Evolutionary conservation across 2,113 vertebrate species (phyloP).

Genomic region (Oxyruncus cristatus): DNA sequence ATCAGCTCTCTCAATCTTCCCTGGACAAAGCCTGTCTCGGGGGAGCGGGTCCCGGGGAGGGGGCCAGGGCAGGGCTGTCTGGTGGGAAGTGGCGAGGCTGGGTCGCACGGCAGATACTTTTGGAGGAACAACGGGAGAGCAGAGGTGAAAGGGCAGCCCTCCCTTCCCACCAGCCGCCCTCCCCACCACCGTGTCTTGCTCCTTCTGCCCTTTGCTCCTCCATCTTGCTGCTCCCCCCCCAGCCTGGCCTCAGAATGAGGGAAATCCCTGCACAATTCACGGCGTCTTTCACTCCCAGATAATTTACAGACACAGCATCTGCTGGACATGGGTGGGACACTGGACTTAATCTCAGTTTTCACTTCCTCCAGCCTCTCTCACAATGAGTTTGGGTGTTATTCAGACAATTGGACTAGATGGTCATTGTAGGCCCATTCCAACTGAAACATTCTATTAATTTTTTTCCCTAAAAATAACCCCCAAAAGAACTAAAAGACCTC

Average conservation of each 20-base stretch:
- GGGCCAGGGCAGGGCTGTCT: not conserved
- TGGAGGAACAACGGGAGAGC: not conserved
- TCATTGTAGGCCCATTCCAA: not conserved
- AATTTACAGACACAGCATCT: not conserved
- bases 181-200: not conserved
- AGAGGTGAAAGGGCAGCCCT: slow-evolving; percentile 20
- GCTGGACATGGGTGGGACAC: not conserved
- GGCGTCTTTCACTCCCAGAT: not conserved
- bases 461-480: not conserved
- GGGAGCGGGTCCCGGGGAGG: not conserved
- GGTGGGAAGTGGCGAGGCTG: not conserved
- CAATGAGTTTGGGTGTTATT: not conserved
- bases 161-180: not conserved
- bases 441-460: not conserved
- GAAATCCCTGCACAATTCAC: not conserved
- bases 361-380: not conserved
- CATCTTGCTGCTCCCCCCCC: not conserved
- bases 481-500: not conserved
- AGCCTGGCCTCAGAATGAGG: not conserved
- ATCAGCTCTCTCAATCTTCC: slow-evolving; percentile 22
- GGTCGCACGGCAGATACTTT: rapidly evolving
- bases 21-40: slow-evolving; percentile 6
- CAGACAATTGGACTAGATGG: not conserved
- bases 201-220: slow-evolving; percentile 4
- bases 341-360: not conserved